Evolutionary conservation across 2,113 vertebrate species (phyloP), one percentile per base, ranked within the genome.

Genomic region (Gorsachius goisagi): DNA sequence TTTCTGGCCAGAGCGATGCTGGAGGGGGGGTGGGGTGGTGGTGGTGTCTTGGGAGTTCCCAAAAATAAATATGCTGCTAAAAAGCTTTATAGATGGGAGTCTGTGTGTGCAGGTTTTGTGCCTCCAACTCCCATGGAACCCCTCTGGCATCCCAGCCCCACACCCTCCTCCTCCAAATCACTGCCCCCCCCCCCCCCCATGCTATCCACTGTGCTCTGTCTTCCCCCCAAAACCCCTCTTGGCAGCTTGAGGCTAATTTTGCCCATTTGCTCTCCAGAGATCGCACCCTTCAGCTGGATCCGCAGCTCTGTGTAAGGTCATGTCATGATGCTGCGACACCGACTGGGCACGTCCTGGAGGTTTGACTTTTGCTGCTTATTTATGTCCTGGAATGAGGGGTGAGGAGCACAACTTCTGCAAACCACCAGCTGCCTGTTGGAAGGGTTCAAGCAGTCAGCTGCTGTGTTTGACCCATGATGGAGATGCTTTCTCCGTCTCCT

Each of bases 151-250:
- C 14, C 27, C 33, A 13, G 26, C 45, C 35, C 21, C 5, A 3
- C n/a, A 8, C 49, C 62, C 26, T 9, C 22, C 32, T 9, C 26
- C 58, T 18, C 58, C 4, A 1, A 8, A 6, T 8, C 11, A 8
- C 28, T 28, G 9, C 45, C 63, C 6, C 30, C 64, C 55, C 5
- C 41, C 41, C n/a, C n/a, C n/a, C n/a, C n/a, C n/a, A n/a, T n/a
- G n/a, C n/a, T n/a, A 6, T 2, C 7, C 5, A 0, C 75, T 3
- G 56, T 6, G 59, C 30, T 4, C n/a, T 50, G 0, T 8, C 75
- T 7, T 7, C 49, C 32, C 41, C 26, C 5, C 12, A 26, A 35
- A 35, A 47, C n/a, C 23, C 18, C 19, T 39, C 23, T 12, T 1
- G 6, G 72, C 60, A 39, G 15, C 28, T 3, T 1, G 71, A 23